These are phyloP conservation scores for Brachypteracias leptosomus DNA, from an alignment of 2,113 vertebrate genomes.

Conservation along the genomic window DNA sequence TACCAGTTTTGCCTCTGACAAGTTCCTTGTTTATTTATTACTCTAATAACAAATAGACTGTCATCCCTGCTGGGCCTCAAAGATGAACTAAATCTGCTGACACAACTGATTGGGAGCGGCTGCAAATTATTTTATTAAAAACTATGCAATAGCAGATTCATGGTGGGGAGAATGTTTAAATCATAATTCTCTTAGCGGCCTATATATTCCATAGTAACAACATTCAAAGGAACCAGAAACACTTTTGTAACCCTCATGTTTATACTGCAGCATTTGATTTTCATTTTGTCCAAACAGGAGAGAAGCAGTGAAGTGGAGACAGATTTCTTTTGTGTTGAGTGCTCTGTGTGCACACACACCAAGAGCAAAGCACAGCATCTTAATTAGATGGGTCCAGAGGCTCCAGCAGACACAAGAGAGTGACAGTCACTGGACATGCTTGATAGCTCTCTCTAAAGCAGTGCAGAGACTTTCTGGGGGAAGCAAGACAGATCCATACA, in stretches of 20 bases:
- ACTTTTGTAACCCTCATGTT: not conserved
- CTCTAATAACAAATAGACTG: constrained; percentile 81
- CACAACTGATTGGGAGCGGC: constrained; percentile 64
- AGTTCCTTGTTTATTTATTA: constrained; percentile 83
- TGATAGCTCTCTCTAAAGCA: constrained; percentile 44
- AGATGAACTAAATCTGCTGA: constrained; percentile 70
- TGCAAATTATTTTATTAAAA: constrained; percentile 70
- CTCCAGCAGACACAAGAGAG: constrained; percentile 25
- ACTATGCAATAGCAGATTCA: constrained; percentile 44
- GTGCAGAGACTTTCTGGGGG: not conserved
- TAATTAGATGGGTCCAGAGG: constrained; percentile 54
- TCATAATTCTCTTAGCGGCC: constrained; percentile 16
- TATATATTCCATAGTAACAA: not conserved
- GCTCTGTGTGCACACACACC: constrained; percentile 26
- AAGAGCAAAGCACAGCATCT: constrained; percentile 48
- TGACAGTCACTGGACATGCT: constrained; percentile 53
- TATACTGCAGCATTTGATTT: constrained; percentile 39
- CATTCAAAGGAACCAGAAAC: not conserved
- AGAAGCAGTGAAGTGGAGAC: constrained; percentile 47
- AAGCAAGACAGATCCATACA: constrained; percentile 34
- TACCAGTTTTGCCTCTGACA: constrained; percentile 78
- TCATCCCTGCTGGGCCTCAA: constrained; percentile 72
- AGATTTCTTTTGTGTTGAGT: constrained; percentile 40
- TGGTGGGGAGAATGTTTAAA: constrained; percentile 8
- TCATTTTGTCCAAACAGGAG: constrained; percentile 43